Base-by-base conservation (phyloP, 2,113 vertebrate species). In the Pelobates fuscus region DNA sequence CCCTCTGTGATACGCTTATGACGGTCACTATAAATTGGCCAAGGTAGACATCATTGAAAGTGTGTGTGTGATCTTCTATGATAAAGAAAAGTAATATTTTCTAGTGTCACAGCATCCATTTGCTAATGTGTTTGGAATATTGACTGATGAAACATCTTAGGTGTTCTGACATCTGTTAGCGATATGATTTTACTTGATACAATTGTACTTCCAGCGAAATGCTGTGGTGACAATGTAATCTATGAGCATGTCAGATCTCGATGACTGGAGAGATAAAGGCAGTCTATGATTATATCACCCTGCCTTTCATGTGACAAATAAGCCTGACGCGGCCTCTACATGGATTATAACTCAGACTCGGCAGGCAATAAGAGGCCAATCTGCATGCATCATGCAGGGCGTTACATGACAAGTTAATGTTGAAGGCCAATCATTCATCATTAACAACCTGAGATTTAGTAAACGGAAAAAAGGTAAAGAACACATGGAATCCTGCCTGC, bases 211-310 rank as follows among this genome's bases (percentile, higher is more conserved):
- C 30, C 24, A 26, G 27, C 44, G 14, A 74, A 66, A 61, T 27
- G 62, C 37, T 66, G 37, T 29, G 14, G 21, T 74, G 71, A 74
- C 71, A 74, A 21, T 66, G 55, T 66, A 74, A 74, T 74, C 27
- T 66, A 74, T 65, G 62, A 74, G 49, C 52, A 57, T 65, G 61
- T 74, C 62, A 74, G 44, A n/a, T 37, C 43, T 54, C 60, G 25
- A 20, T 55, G 60, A 63, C 44, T 73, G 60, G 44, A 18, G 27
- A 64, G 20, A 73, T 32, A 37, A 73, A 54, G 52, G 7, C 29
- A n/a, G 61, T 17, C 62, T 66, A 57, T 66, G 71, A 65, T 74
- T 74, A 74, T 57, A 44, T 29, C 30, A 52, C 37, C 10, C 62
- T 57, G 62, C 23, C 61, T 66, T 74, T 43, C 32, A 66, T 32